These are phyloP conservation scores for Eulemur mongoz DNA, from an alignment of 2,797 vertebrate genomes.

Conservation along the genomic window DNA sequence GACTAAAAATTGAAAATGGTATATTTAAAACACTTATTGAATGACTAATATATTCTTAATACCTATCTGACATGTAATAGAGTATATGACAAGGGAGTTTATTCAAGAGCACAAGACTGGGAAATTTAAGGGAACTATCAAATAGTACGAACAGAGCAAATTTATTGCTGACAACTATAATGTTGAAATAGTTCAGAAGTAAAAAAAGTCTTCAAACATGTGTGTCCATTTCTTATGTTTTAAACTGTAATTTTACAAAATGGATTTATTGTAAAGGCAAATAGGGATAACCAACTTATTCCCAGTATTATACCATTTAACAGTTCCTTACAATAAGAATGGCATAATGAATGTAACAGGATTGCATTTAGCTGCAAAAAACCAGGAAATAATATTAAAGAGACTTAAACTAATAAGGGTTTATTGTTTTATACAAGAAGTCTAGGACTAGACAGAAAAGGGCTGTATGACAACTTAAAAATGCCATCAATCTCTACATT, in stretches of 20 bases:
- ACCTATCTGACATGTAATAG: neutral
- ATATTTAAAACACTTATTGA: neutral
- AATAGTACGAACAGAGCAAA: neutral
- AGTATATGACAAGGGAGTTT: neutral
- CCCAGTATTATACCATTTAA: neutral
- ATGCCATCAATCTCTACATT: neutral
- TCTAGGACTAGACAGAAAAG: neutral
- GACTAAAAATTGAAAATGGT: neutral
- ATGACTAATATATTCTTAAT: neutral
- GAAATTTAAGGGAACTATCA: neutral
- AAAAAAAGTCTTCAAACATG: slow-evolving; percentile 8
- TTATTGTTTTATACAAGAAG: neutral
- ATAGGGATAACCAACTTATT: neutral
- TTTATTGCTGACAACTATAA: neutral
- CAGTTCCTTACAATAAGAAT: neutral
- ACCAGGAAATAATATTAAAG: neutral
- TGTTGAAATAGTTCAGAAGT: neutral
- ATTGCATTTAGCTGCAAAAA: neutral
- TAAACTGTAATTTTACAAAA: slow-evolving; percentile 9
- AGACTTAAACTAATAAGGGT: neutral
- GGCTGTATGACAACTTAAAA: neutral
- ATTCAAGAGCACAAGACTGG: neutral
- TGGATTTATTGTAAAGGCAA: neutral
- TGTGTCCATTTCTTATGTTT: neutral
- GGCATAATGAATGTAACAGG: neutral